Base-by-base conservation (phyloP, 2,888 invertebrate species). In the Amiota mariae region DNA sequence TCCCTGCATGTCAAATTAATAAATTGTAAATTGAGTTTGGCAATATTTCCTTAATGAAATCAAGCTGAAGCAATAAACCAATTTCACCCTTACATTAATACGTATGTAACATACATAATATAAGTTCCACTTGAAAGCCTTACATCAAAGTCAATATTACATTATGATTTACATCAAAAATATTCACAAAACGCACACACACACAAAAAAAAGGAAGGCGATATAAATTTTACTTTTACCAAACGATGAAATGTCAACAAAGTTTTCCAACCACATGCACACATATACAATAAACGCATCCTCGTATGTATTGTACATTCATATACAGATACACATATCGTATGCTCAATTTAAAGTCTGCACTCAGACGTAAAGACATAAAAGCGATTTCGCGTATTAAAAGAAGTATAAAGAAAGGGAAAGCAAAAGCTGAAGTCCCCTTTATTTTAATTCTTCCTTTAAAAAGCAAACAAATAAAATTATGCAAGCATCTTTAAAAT, bases 391-490 rank as follows among this genome's bases (percentile, higher is more conserved):
- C 73, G 74, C 78, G 85, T 75, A 79, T 80, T 82, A 77, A 75
- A 78, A 78, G 75, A 2, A 36, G 1, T 36, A 6, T 36, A 36
- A 36, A 36, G 36, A 36, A 36, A 36, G n/a, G 59, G 15, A 71
- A 24, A 70, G 54, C 73, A 76, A 78, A 64, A 76, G 70, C 57
- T 66, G 67, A 76, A 79, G 80, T 73, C 78, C 82, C 73, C 78
- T 83, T 36, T 36, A 36, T 36, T 81, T 86, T 83, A 86, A 83
- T 86, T 83, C 85, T 78, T 85, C 84, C 85, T 86, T 86, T 36
- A 36, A 36, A 36, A 86, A 86, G 85, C 86, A 86, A 86, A 83
- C 79, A 86, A 86, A 83, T 83, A 83, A 83, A 86, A 86, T 83
- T 86, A 86, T 86, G 82, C 84, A 85, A 36, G 36, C 36, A 36